A percentile compares a stretch with the other conserved stretches of the same genome.
phyloP scores from a whole-genome alignment of 2,888 invertebrate species.

The Chalcis sispes region DNA sequence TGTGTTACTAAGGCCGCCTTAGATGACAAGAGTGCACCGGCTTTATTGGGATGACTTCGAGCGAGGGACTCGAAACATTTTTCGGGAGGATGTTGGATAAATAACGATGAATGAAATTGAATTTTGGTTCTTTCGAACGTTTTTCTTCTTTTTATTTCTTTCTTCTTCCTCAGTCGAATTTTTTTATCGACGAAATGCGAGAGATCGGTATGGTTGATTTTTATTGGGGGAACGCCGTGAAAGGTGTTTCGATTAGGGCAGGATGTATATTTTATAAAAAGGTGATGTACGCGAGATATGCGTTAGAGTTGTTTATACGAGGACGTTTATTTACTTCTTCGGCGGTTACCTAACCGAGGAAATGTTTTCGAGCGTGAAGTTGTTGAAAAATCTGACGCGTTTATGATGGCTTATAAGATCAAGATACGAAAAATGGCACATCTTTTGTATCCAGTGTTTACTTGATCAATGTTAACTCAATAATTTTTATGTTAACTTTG shows the following conservation, averaged over 20 bases:
- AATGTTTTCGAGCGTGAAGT: conserved; percentile 12
- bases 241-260: neutral
- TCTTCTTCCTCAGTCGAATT: neutral
- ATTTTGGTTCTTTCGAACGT: neutral
- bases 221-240: neutral
- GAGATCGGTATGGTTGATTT: neutral
- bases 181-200: neutral
- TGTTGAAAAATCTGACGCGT: neutral
- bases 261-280: neutral
- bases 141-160: neutral
- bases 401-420: too few relatives aligned
- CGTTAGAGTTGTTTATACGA: too few relatives aligned
- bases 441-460: too few relatives aligned
- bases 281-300: neutral
- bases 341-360: neutral
- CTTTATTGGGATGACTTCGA: too few relatives aligned
- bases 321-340: conserved; percentile 2
- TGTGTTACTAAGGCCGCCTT: neutral
- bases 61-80: neutral
- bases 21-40: neutral
- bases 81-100: neutral
- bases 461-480: too few relatives aligned
- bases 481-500: too few relatives aligned
- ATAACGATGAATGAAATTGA: neutral
- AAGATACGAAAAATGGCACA: too few relatives aligned